Base-by-base conservation (phyloP, 1,140 invertebrate species). In the Oedothorax gibbosus region DNA sequence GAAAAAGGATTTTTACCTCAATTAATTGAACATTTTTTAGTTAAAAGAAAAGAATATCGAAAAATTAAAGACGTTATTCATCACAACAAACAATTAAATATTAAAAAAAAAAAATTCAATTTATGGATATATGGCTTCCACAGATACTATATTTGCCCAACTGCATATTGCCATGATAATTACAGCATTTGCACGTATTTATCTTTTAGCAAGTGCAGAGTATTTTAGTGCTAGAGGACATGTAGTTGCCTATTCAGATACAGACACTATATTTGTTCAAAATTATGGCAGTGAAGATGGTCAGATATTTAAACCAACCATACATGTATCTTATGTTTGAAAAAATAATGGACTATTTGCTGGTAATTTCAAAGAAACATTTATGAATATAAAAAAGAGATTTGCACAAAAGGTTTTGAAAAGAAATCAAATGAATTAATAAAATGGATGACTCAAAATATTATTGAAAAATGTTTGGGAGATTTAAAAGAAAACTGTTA, bases 101-200 rank as follows among this genome's bases (percentile, higher is more conserved):
- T 64, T n/a, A n/a, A n/a, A 9, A 77, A 77, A 64, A 35, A 60
- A 50, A 64, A 77, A 77, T 77, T 77, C 73, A 0, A 77, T 77
- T 15, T 77, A 77, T 18, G 73, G 73, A 15, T 77, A 18, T 49
- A 77, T 77, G 73, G 73, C 56, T 12, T 62, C 20, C 11, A 50
- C 57, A 11, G 73, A 77, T 62, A 51, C 73, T 7, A 18, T 20
- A 20, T 49, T 77, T 62, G 73, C 73, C 14, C 64, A 50, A 62
- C 49, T 77, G n/a, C n/a, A 77, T 64, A 77, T 77, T 8, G 73
- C 73, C 35, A 77, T 77, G 73, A 77, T 60, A 20, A 77, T 64
- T 10, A 77, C 73, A 12, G 21, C 35, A n/a, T 77, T 51, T 77
- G 56, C 73, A n/a, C 10, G 73, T 60, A 77, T 77, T 15, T 77